Evolutionary conservation across 2,113 vertebrate genomes (phyloP), one percentile per base, ranked within the genome.

Genomic region (Jaculus jaculus): DNA sequence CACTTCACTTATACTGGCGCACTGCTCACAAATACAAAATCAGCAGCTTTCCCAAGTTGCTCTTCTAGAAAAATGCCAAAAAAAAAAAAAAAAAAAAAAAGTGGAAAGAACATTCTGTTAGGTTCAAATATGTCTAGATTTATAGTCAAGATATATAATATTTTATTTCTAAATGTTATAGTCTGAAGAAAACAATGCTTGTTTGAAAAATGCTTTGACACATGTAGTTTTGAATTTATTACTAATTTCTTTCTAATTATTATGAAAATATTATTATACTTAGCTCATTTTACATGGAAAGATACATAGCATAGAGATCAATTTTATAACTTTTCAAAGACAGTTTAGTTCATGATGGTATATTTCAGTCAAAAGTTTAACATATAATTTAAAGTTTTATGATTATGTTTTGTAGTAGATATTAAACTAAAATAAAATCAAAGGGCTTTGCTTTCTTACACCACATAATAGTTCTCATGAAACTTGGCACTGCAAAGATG

Each of bases 21-120:
- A 61, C 37, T 91, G 87, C 83, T 90, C 87, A 91, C 75, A 92
- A 89, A 89, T 79, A 91, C 83, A 90, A 92, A 95, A 89, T 91
- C 88, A 96, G 89, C 47, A 91, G 87, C 73, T 93, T 96, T 95
- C 47, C 58, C 91, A 79, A 71, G 84, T 74, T 95, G 88, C 51
- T 87, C 37, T 80, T 90, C 42, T 94, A 93, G 77, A 93, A 95
- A 91, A 20, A 18, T 91, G 42, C 63, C 17, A 51, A 63, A 47
- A 80, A 80, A 79, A 71, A 42, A 72, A 87, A 54, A 51, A 63
- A 47, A 80, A 80, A 79, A 71, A 42, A 72, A 87, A 54, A 66
- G 7, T 34, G 13, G 32, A 87, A 87, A 89, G 69, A 63, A 94
- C 78, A 83, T 87, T 94, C 32, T 84, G 51, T 66, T 72, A 10